phyloP scores from a whole-genome alignment of 2,888 invertebrate species.

The Drosophila antonietae region DNA sequence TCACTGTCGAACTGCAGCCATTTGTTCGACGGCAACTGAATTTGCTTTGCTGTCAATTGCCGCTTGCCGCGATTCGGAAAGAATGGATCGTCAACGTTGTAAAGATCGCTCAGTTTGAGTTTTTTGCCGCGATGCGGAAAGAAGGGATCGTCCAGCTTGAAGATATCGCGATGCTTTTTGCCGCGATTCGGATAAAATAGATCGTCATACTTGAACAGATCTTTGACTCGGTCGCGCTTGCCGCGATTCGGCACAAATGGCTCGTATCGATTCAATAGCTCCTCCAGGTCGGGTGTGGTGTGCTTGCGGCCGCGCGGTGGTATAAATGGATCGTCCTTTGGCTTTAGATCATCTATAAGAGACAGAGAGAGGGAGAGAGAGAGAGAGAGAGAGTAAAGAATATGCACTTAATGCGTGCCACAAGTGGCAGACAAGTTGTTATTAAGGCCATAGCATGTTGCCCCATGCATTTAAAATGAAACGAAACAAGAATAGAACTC shows the following conservation, averaged over 20 bases:
- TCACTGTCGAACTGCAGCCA: constrained; percentile 35
- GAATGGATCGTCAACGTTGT: constrained; percentile 83
- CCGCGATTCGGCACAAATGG: constrained; percentile 84
- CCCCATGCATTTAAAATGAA: constrained; percentile 60
- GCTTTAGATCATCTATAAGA: constrained; percentile 45
- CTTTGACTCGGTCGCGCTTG: constrained; percentile 83
- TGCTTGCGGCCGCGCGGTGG: constrained; percentile 84
- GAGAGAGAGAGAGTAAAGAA: background rate
- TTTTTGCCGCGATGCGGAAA: constrained; percentile 83
- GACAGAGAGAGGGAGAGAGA: background rate
- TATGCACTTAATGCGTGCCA: constrained; percentile 22
- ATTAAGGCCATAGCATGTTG: constrained; percentile 38
- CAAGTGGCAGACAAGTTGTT: constrained; percentile 21
- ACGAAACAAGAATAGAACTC: constrained; percentile 25
- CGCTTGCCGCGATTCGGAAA: constrained; percentile 81
- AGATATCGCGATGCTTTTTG: constrained; percentile 71
- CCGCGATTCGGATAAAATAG: constrained; percentile 84
- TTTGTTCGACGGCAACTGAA: constrained; percentile 15
- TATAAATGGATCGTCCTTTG: constrained; percentile 81
- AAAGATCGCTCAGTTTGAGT: constrained; percentile 82
- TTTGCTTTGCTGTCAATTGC: constrained; percentile 28
- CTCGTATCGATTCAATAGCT: constrained; percentile 78
- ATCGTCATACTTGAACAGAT: constrained; percentile 84
- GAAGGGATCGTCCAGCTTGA: constrained; percentile 79
- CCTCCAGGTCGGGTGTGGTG: constrained; percentile 72